phyloP scores from a whole-genome alignment of 2,888 invertebrate genomes.

The Drosophila anomelani region DNA sequence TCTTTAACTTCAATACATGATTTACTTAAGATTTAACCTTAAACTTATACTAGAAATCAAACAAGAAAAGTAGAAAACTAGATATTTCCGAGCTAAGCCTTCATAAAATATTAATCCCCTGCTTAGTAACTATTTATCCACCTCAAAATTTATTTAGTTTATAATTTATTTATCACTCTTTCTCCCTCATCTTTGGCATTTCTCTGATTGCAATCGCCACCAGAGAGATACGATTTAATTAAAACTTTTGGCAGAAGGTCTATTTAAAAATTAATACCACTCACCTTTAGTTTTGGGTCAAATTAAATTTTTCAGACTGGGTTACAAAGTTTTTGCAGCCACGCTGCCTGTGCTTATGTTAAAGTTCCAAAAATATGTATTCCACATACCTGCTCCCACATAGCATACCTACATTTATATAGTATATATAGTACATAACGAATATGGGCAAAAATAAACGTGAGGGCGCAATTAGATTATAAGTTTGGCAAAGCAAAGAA shows the following conservation, averaged over 20 bases:
- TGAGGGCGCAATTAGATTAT: conserved; percentile 76
- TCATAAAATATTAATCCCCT: too few relatives aligned
- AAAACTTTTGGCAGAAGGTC: conserved; percentile 61
- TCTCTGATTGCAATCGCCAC: neutral
- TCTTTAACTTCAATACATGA: too few relatives aligned
- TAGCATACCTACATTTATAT: neutral
- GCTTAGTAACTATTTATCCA: neutral
- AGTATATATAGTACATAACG: conserved; percentile 1
- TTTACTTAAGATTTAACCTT: too few relatives aligned
- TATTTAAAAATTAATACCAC: conserved; percentile 55
- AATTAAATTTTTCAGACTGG: conserved; percentile 67
- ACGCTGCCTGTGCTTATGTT: conserved; percentile 50
- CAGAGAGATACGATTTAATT: conserved; percentile 54
- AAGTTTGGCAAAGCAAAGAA: conserved; percentile 77
- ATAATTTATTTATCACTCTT: neutral
- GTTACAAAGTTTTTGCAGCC: conserved; percentile 60
- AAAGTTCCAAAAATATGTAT: conserved; percentile 56
- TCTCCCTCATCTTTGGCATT: neutral
- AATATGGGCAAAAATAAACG: conserved; percentile 43
- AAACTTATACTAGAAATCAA: too few relatives aligned
- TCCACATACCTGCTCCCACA: conserved; percentile 8
- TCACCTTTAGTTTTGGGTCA: conserved; percentile 65
- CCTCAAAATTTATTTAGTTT: neutral
- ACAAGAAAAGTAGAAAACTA: too few relatives aligned
- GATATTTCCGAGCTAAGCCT: too few relatives aligned